A percentile compares a stretch with the other conserved stretches of the same genome.
These are phyloP conservation scores for Ranitomeya imitator DNA, from an alignment of 2,113 vertebrate species.

Conservation along the genomic window DNA sequence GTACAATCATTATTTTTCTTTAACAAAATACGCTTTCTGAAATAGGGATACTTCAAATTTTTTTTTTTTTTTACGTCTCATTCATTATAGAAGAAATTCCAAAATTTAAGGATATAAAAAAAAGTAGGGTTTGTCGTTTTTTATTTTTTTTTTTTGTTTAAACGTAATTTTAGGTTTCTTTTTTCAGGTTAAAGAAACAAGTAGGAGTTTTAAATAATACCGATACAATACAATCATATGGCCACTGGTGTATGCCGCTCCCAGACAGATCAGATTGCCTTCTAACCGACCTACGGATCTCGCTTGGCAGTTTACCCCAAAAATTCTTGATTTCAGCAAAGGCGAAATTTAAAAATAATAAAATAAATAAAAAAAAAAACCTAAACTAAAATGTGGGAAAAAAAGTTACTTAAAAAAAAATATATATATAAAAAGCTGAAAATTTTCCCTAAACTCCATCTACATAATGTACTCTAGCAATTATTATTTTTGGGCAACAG, in stretches of 20 bases:
- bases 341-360: not conserved
- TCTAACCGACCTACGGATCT: not conserved
- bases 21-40: constrained; percentile 99
- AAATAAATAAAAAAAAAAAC: too few species aligned
- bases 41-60: constrained; percentile 93
- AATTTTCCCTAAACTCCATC: too few species aligned
- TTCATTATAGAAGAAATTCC: constrained; percentile 87
- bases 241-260: constrained; percentile 4
- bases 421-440: too few species aligned
- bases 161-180: constrained; percentile 73
- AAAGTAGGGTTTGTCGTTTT: constrained; percentile 70
- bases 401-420: too few species aligned
- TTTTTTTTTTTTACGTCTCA: constrained; percentile 71
- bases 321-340: not conserved
- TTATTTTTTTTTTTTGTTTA: constrained; percentile 69
- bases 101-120: constrained; percentile 83
- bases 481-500: too few species aligned
- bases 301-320: not conserved
- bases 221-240: constrained; percentile 24
- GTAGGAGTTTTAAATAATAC: constrained; percentile 76
- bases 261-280: not conserved
- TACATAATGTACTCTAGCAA: too few species aligned
- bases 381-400: too few species aligned
- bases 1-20: constrained; percentile 85
- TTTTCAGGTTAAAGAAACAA: constrained; percentile 81